phyloP scores from a whole-genome alignment of 2,797 vertebrate genomes.

The Helostoma temminkii region DNA sequence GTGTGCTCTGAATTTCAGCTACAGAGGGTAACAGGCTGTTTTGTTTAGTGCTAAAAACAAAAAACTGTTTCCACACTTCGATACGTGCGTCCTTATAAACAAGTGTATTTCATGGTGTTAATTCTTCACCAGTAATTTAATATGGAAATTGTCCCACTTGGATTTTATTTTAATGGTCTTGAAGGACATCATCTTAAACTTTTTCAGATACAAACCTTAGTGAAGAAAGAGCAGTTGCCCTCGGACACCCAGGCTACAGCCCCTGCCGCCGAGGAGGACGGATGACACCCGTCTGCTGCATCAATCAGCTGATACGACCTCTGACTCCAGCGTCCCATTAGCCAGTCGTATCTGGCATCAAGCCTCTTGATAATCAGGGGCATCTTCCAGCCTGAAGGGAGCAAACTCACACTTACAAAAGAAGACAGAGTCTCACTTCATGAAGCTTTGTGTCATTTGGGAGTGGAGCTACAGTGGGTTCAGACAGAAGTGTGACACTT shows the following conservation, averaged over 20 bases:
- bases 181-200: background rate
- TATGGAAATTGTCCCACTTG: too few species aligned
- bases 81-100: too few species aligned
- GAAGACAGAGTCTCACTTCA: background rate
- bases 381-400: slow-evolving; percentile 77
- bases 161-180: too few species aligned
- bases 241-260: slow-evolving; percentile 85
- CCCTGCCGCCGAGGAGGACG: slow-evolving; percentile 49
- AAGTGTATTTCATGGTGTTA: too few species aligned
- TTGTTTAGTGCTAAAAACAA: too few species aligned
- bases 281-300: slow-evolving; percentile 79
- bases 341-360: slow-evolving; percentile 85
- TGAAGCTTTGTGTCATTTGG: too few species aligned
- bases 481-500: fast-evolving
- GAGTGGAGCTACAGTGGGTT: too few species aligned
- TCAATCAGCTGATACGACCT: slow-evolving; percentile 66
- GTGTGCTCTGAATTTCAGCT: too few species aligned
- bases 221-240: slow-evolving; percentile 84
- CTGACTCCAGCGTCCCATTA: slow-evolving; percentile 68
- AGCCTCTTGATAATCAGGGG: slow-evolving; percentile 82
- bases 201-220: slow-evolving; percentile 77
- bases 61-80: too few species aligned
- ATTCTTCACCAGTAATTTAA: too few species aligned
- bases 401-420: background rate
- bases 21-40: too few species aligned